Percentiles rank a stretch among this genome's conserved stretches.
Conservation (phyloP, 2,113 vertebrate species). For the Myiopsitta monachus region DNA sequence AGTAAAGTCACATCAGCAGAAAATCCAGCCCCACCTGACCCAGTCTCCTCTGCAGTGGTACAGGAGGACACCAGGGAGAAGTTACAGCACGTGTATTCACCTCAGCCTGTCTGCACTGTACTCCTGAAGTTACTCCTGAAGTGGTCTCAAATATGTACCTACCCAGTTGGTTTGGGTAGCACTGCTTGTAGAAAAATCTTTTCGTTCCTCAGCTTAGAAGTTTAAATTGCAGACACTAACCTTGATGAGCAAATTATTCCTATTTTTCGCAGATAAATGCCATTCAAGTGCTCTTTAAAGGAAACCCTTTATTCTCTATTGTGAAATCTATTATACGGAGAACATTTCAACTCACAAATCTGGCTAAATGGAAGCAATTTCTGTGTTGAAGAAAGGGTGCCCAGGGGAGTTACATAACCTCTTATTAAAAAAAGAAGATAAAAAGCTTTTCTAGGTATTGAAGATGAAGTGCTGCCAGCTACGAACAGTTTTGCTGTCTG, state of each 20-base stretch:
- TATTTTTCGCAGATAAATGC: neutral
- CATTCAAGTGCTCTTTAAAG: constrained; percentile 1
- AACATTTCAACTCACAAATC: constrained; percentile 12
- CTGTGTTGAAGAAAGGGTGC: neutral
- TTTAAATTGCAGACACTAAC: neutral
- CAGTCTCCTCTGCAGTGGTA: neutral
- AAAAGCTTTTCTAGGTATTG: neutral
- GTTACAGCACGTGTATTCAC: neutral
- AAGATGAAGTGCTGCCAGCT: neutral
- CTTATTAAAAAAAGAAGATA: neutral
- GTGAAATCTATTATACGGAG: constrained; percentile 20
- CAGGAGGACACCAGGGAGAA: neutral
- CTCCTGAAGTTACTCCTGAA: neutral
- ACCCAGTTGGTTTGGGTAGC: neutral
- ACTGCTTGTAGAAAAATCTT: neutral
- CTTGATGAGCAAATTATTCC: constrained; percentile 2
- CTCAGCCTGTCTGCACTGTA: neutral
- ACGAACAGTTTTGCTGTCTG: neutral
- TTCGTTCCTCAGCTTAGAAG: neutral
- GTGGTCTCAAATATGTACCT: neutral
- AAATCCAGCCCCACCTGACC: neutral
- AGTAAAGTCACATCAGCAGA: neutral
- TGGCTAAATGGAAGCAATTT: neutral
- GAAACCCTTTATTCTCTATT: neutral
- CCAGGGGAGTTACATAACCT: neutral